Evolutionary conservation across 2,888 invertebrate genomes (phyloP).

Genomic region (Oegoconia quadripuncta): DNA sequence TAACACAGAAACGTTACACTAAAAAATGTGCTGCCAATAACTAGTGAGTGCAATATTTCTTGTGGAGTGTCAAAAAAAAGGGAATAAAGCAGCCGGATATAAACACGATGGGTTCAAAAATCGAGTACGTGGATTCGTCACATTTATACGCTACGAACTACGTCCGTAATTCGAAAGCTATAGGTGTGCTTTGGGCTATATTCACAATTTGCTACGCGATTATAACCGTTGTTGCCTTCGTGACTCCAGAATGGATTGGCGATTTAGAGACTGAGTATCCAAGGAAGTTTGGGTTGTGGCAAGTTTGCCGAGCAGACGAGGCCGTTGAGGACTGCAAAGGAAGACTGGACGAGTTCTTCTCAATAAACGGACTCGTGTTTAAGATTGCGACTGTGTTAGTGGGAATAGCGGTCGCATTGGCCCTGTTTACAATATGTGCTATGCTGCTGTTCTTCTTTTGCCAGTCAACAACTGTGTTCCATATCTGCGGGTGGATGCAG

Average conservation of each 20-base stretch:
- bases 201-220: constrained; percentile 98
- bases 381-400: constrained; percentile 93
- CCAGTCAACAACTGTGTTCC: constrained; percentile 94
- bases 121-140: constrained; percentile 94
- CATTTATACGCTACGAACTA: constrained; percentile 95
- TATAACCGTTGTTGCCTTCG: constrained; percentile 95
- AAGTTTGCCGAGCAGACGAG: constrained; percentile 89
- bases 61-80: constrained; percentile 6
- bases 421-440: constrained; percentile 91
- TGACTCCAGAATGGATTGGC: constrained; percentile 96
- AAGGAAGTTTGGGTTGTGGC: constrained; percentile 96
- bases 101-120: constrained; percentile 90
- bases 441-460: constrained; percentile 96
- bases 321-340: constrained; percentile 91
- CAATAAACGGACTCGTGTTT: constrained; percentile 90
- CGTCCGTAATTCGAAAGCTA: constrained; percentile 94
- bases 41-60: constrained; percentile 15
- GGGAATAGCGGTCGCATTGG: constrained; percentile 90
- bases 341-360: constrained; percentile 88
- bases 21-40: constrained; percentile 37
- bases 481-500: constrained; percentile 97
- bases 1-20: constrained; percentile 23
- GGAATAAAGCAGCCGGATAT: constrained; percentile 40
- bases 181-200: constrained; percentile 98
- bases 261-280: constrained; percentile 91